phyloP scores from a whole-genome alignment of 92 coral and sea anemone genomes.

The Virgularia gustaviana region DNA sequence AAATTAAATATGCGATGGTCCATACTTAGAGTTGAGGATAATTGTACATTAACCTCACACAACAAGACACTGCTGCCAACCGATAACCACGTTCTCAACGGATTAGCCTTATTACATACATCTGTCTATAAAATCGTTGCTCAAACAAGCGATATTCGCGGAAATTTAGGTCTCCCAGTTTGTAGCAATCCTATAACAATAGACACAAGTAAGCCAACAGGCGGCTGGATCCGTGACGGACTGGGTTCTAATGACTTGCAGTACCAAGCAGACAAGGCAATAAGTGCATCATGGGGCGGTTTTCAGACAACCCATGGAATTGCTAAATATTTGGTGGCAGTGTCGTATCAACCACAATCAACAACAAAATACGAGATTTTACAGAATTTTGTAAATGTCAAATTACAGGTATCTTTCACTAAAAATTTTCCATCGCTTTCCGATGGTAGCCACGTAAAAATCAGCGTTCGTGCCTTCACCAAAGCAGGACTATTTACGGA shows the following conservation, averaged over 20 bases:
- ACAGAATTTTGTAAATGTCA: slow-evolving; percentile 57
- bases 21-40: slow-evolving; percentile 41
- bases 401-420: slow-evolving; percentile 56
- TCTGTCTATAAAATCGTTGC: slow-evolving; percentile 71
- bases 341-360: slow-evolving; percentile 47
- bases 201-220: slow-evolving; percentile 75
- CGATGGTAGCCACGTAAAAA: slow-evolving; percentile 61
- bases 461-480: slow-evolving; percentile 72
- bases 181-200: slow-evolving; percentile 66
- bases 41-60: slow-evolving; percentile 42
- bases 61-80: slow-evolving; percentile 42
- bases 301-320: slow-evolving; percentile 72
- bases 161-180: slow-evolving; percentile 50
- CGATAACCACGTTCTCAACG: slow-evolving; percentile 47
- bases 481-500: slow-evolving; percentile 80
- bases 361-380: slow-evolving; percentile 42
- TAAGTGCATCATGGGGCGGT: slow-evolving; percentile 95
- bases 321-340: slow-evolving; percentile 75
- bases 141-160: slow-evolving; percentile 67
- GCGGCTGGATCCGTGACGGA: slow-evolving; percentile 92
- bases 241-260: slow-evolving; percentile 69
- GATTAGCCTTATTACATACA: slow-evolving; percentile 57
- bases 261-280: slow-evolving; percentile 67
- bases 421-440: slow-evolving; percentile 56
- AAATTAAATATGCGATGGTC: slow-evolving; percentile 66